phyloP scores from a whole-genome alignment of 2,888 invertebrate species.

The Eupeodes luniger region DNA sequence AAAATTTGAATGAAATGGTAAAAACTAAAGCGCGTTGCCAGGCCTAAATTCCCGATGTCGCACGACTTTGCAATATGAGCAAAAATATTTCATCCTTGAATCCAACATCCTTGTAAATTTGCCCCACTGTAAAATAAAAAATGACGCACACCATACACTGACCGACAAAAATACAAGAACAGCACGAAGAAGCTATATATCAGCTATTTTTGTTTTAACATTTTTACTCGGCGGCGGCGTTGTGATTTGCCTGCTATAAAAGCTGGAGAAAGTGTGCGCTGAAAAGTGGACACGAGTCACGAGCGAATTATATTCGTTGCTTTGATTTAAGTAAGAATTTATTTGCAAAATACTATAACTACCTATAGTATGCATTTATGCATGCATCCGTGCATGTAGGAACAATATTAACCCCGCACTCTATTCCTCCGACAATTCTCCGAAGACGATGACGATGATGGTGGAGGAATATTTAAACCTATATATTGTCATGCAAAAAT shows the following conservation, averaged over 20 bases:
- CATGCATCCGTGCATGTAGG: constrained; percentile 57
- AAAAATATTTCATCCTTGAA: no score
- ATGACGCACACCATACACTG: constrained; percentile 8
- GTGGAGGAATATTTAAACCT: neutral
- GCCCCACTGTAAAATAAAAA: neutral
- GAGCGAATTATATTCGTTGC: constrained; percentile 41
- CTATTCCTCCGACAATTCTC: no score
- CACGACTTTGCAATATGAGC: no score
- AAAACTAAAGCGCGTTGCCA: no score
- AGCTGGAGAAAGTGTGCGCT: constrained; percentile 66
- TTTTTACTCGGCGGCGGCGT: no score
- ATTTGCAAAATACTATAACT: constrained; percentile 20
- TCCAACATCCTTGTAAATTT: no score
- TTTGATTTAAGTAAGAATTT: constrained; percentile 68
- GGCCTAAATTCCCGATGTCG: no score
- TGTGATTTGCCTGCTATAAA: neutral
- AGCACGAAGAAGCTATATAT: constrained; percentile 8
- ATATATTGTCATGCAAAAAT: constrained; percentile 59
- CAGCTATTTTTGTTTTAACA: constrained; percentile 5
- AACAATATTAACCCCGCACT: neutral
- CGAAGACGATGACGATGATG: no score
- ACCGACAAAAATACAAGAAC: constrained; percentile 5
- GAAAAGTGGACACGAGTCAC: constrained; percentile 73
- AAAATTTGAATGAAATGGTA: no score
- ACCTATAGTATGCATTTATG: constrained; percentile 5